These are phyloP conservation scores for Pavo muticus DNA, from an alignment of 2,113 vertebrate genomes.

Conservation along the genomic window DNA sequence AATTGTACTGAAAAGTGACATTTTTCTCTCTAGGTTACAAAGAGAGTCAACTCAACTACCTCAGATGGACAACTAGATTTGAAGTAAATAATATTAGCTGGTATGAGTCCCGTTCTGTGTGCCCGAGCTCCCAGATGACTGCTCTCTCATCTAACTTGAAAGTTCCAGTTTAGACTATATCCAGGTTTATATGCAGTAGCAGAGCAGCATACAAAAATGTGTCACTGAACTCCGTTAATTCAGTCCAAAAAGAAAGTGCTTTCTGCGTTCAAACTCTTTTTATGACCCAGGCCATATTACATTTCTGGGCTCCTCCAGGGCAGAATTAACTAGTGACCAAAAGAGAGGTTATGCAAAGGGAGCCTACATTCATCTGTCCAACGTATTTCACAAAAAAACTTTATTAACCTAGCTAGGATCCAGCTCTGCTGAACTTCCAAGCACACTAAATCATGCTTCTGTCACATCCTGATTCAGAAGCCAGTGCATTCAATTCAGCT, in stretches of 20 bases:
- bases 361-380: not conserved
- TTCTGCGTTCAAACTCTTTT: not conserved
- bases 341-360: not conserved
- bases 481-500: not conserved
- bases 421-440: not conserved
- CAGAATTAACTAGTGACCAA: not conserved
- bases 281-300: not conserved
- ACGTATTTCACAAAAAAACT: not conserved
- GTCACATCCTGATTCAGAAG: not conserved
- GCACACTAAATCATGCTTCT: not conserved
- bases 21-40: not conserved
- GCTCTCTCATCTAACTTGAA: not conserved
- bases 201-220: not conserved
- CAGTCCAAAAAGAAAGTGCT: not conserved
- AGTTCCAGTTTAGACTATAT: not conserved
- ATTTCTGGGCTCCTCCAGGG: not conserved
- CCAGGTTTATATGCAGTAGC: not conserved
- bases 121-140: not conserved
- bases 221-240: not conserved
- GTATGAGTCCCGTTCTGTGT: accelerated
- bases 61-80: not conserved
- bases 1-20: not conserved
- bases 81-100: not conserved
- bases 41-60: not conserved
- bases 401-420: not conserved